Evolutionary conservation across 2,888 invertebrate genomes (phyloP), one percentile per base, ranked within the genome.

Genomic region (Anoncus sp.): DNA sequence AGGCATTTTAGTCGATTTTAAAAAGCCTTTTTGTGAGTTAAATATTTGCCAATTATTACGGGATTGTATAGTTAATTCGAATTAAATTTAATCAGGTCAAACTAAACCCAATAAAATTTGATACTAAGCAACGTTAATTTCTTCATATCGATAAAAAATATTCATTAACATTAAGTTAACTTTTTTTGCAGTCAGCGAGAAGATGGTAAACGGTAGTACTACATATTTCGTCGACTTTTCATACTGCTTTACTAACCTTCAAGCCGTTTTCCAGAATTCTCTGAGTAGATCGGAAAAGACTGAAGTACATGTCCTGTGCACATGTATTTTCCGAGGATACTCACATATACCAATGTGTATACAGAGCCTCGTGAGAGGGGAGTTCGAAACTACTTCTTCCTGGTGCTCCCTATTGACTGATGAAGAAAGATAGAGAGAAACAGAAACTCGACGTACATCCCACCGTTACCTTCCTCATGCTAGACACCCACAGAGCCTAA

Each of bases 361-460:
- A 38, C 16, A 38, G 49, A 60, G 31, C 10, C 27, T 65, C 45
- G 43, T 65, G 79, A 79, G 77, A 84, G 84, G 82, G 85, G 85
- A 88, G 83, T 89, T 86, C 80, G 86, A 86, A 89, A 89, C 87
- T 89, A 87, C 88, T 87, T 87, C 83, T 87, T 51, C 80, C 84
- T 83, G 86, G 85, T 87, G 84, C 83, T 89, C 87, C 85, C 86
- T 87, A 89, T 88, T 89, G 89, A 89, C 89, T 89, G 84, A 71
- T 49, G 85, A 79, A 24, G 83, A 81, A 83, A 85, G 85, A 84
- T 84, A 49, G 62, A 45, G 67, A 47, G 73, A 73, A 63, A 63
- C 51, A 49, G 69, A 63, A 57, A 49, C 51, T 38, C 38, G 63
- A 31, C 38, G 22, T 35, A 66, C 24, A 40, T 62, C 51, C 60